phyloP scores from a whole-genome alignment of 2,797 vertebrate genomes.

The Acipenser ruthenus region DNA sequence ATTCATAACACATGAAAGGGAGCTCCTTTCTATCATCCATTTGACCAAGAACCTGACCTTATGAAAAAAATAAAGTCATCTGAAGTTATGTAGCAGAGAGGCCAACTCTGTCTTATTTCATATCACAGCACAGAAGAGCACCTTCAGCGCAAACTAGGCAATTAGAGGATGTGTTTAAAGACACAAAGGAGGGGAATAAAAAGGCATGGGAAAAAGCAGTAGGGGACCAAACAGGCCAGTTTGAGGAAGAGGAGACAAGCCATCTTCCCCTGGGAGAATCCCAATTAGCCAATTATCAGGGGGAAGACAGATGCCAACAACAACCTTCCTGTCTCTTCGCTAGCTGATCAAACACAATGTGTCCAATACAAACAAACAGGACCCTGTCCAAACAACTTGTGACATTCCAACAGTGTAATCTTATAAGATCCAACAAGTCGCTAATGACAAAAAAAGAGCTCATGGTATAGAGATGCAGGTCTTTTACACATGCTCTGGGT shows the following conservation, averaged over 20 bases:
- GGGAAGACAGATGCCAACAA: constrained; percentile 12
- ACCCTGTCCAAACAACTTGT: constrained; percentile 33
- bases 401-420: constrained; percentile 37
- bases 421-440: constrained; percentile 13
- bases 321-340: constrained; percentile 31
- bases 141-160: neutral
- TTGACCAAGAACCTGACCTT: too few species aligned
- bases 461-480: too few species aligned
- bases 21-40: too few species aligned
- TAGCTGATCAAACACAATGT: constrained; percentile 33
- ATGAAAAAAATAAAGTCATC: too few species aligned
- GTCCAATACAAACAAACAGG: constrained; percentile 20
- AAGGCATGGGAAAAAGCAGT: constrained; percentile 6
- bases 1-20: too few species aligned
- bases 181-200: neutral
- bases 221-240: constrained; percentile 4
- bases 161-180: neutral
- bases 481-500: too few species aligned
- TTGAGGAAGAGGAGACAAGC: constrained; percentile 4
- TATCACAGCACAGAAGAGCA: too few species aligned
- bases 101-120: too few species aligned
- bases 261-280: constrained; percentile 10
- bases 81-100: too few species aligned
- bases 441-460: too few species aligned
- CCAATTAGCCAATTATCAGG: constrained; percentile 30